Conservation (phyloP, 2,113 vertebrate genomes). For the Buteo buteo region DNA sequence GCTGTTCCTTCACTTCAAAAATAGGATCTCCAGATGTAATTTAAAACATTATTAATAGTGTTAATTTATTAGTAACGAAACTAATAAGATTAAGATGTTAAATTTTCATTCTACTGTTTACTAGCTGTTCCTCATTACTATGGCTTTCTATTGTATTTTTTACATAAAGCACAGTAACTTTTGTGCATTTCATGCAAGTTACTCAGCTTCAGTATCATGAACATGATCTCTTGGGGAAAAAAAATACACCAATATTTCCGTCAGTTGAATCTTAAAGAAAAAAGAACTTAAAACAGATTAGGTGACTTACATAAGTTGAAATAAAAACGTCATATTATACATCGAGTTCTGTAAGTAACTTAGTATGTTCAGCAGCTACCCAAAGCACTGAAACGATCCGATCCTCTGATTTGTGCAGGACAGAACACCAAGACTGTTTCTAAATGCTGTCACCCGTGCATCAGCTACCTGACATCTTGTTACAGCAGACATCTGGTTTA, state of each 20-base stretch:
- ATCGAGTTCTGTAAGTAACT: background rate
- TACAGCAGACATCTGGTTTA: background rate
- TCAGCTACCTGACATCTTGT: background rate
- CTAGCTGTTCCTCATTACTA: background rate
- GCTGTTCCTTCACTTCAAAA: background rate
- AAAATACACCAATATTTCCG: background rate
- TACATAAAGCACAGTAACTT: background rate
- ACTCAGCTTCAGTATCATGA: background rate
- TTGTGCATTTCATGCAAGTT: background rate
- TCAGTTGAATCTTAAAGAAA: background rate
- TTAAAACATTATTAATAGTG: background rate
- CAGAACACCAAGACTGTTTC: background rate
- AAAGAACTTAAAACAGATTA: background rate
- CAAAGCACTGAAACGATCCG: background rate
- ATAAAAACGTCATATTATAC: background rate
- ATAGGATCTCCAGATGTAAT: background rate
- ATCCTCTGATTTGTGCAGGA: background rate
- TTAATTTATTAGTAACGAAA: background rate
- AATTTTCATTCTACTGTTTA: background rate
- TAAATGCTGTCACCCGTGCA: too few relatives aligned
- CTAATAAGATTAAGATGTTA: background rate
- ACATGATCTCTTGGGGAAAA: background rate
- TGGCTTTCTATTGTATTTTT: background rate
- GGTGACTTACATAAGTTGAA: background rate
- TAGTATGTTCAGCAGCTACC: background rate